These are phyloP conservation scores for Enteromius treurensis DNA, from an alignment of 2,797 vertebrate genomes.

Conservation along the genomic window DNA sequence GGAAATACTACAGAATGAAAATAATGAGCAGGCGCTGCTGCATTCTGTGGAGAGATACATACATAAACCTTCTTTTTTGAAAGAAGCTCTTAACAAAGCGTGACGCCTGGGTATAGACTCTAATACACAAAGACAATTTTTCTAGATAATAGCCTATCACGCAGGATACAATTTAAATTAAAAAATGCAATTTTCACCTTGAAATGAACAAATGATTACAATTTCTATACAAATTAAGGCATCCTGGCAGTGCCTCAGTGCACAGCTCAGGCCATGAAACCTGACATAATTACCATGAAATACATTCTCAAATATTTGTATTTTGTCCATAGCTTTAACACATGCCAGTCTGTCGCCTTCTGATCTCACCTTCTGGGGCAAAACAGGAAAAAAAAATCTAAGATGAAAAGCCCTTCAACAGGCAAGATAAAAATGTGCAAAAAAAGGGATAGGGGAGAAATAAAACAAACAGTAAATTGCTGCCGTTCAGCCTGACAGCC, in stretches of 20 bases:
- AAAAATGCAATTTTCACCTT: slow-evolving; percentile 99
- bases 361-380: slow-evolving; percentile 94
- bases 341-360: slow-evolving; percentile 86
- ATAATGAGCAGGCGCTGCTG: slow-evolving; percentile 62
- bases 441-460: slow-evolving; percentile 54
- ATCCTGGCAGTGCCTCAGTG: slow-evolving; percentile 98
- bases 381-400: slow-evolving; percentile 78
- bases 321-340: slow-evolving; percentile 95
- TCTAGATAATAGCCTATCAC: slow-evolving; percentile 92
- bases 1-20: slow-evolving; percentile 66
- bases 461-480: slow-evolving; percentile 73
- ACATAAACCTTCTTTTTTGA: slow-evolving; percentile 81
- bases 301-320: slow-evolving; percentile 99
- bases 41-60: slow-evolving; percentile 76
- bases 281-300: slow-evolving; percentile 99
- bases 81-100: slow-evolving; percentile 84
- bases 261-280: slow-evolving; percentile 98
- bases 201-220: slow-evolving; percentile 99
- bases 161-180: slow-evolving; percentile 97
- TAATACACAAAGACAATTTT: slow-evolving; percentile 92
- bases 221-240: slow-evolving; percentile 99
- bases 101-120: slow-evolving; percentile 81
- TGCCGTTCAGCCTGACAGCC: slow-evolving; percentile 75
- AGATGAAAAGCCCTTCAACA: slow-evolving; percentile 73
- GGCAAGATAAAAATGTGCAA: slow-evolving; percentile 79